Conservation (phyloP, 2,797 vertebrate species). For the Fratercula arctica region DNA sequence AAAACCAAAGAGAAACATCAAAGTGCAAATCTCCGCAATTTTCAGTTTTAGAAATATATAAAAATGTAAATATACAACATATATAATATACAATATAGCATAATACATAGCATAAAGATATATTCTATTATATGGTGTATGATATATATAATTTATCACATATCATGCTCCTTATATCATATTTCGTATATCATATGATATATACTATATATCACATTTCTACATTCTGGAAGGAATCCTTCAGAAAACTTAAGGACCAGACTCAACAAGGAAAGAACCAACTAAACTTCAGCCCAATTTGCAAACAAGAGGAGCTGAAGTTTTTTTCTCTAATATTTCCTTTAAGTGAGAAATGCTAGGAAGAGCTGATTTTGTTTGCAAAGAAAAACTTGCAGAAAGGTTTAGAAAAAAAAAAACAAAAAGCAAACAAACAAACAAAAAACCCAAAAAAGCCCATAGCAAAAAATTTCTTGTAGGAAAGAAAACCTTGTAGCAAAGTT, state of each 20-base stretch:
- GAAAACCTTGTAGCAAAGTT: neutral
- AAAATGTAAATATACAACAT: neutral
- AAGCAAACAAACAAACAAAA: neutral
- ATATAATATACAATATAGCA: neutral
- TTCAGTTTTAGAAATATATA: neutral
- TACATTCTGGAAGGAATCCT: neutral
- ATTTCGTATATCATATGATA: neutral
- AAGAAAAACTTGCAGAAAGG: neutral
- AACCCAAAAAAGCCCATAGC: no score
- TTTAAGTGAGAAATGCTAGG: neutral
- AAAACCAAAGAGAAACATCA: neutral
- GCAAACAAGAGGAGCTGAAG: neutral
- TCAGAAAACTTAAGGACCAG: neutral
- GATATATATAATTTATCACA: neutral
- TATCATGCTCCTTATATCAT: rapidly evolving
- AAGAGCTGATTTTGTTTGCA: neutral
- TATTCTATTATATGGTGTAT: neutral
- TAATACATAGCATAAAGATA: neutral
- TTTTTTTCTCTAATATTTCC: neutral
- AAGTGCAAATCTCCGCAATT: neutral
- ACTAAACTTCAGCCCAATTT: neutral
- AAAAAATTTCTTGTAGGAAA: neutral
- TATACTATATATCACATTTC: neutral
- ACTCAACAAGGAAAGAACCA: neutral
- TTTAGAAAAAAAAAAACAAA: neutral